These are phyloP conservation scores for Paedocypris sp. DNA, from an alignment of 2,113 vertebrate species.

Conservation along the genomic window DNA sequence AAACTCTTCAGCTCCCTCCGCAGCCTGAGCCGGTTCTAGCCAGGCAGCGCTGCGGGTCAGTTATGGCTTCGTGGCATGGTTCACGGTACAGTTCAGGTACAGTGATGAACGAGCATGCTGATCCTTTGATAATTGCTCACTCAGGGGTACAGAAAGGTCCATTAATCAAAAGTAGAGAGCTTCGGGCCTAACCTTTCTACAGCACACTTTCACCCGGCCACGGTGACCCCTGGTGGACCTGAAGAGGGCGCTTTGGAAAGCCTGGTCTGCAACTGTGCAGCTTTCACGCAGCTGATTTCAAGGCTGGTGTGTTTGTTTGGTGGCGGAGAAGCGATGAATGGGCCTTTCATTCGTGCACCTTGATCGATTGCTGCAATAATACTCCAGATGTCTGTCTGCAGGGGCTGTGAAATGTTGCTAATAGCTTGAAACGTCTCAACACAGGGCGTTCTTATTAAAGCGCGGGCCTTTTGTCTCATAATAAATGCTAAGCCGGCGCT, in stretches of 20 bases:
- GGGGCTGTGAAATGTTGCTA: conserved; percentile 20
- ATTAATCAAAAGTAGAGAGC: conserved; percentile 67
- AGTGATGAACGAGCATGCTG: conserved; percentile 66
- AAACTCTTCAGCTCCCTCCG: conserved; percentile 24
- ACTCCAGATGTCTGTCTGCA: conserved; percentile 19
- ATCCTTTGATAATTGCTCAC: conserved; percentile 70
- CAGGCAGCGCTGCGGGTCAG: conserved; percentile 11
- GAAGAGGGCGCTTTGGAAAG: background rate
- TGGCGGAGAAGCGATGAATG: background rate
- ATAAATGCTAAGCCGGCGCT: conserved; percentile 1
- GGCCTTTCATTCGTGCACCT: background rate
- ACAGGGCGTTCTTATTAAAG: conserved; percentile 32
- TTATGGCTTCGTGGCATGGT: conserved; percentile 11
- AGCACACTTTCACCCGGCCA: conserved; percentile 26
- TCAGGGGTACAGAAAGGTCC: conserved; percentile 67
- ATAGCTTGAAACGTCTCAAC: conserved; percentile 35
- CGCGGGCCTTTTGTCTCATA: conserved; percentile 18
- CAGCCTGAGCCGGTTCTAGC: background rate
- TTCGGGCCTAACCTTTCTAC: conserved; percentile 39
- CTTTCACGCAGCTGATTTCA: background rate
- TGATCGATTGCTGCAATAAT: conserved; percentile 41
- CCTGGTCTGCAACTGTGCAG: background rate
- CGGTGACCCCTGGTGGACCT: conserved; percentile 15
- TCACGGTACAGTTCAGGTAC: conserved; percentile 49
- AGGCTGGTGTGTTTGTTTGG: background rate